Percentiles rank a stretch among this genome's conserved stretches.
Evolutionary conservation across 2,888 invertebrate species (phyloP).

Genomic region (Malthinus seriepunctatus): DNA sequence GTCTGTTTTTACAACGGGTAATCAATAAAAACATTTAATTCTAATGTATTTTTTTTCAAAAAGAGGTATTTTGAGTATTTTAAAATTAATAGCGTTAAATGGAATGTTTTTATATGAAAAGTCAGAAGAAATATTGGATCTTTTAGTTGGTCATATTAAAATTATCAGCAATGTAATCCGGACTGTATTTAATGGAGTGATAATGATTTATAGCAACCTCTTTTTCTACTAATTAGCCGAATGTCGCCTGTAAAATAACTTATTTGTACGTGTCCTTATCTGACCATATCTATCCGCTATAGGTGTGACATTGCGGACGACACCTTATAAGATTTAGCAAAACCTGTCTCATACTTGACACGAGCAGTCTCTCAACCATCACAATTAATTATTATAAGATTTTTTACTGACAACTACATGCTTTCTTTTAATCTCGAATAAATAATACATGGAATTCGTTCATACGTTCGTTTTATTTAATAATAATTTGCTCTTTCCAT

Average conservation of each 20-base stretch:
- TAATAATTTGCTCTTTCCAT: too few relatives aligned
- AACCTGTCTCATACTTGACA: slow-evolving; percentile 14
- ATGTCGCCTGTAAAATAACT: slow-evolving; percentile 30
- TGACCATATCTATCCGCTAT: slow-evolving; percentile 20
- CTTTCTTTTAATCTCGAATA: slow-evolving; percentile 2
- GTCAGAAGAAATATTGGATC: slow-evolving; percentile 4
- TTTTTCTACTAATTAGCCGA: slow-evolving; percentile 28
- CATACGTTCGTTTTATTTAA: neutral
- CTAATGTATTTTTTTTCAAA: too few relatives aligned
- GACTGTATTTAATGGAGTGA: slow-evolving; percentile 29
- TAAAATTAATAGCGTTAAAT: too few relatives aligned
- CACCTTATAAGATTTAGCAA: slow-evolving; percentile 27
- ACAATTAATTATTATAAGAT: slow-evolving; percentile 22
- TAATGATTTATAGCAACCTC: slow-evolving; percentile 29
- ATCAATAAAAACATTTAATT: too few relatives aligned
- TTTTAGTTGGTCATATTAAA: slow-evolving; percentile 28
- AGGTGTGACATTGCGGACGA: slow-evolving; percentile 25
- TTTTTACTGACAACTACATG: slow-evolving; percentile 17
- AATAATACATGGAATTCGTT: neutral
- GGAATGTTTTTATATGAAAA: too few relatives aligned
- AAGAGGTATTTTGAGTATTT: too few relatives aligned
- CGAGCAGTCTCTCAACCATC: slow-evolving; percentile 21
- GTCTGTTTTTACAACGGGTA: too few relatives aligned
- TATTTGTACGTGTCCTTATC: slow-evolving; percentile 29
- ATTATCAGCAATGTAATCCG: slow-evolving; percentile 29